These are phyloP conservation scores for Zootoca vivipara DNA, from an alignment of 2,113 vertebrate species.

Conservation along the genomic window DNA sequence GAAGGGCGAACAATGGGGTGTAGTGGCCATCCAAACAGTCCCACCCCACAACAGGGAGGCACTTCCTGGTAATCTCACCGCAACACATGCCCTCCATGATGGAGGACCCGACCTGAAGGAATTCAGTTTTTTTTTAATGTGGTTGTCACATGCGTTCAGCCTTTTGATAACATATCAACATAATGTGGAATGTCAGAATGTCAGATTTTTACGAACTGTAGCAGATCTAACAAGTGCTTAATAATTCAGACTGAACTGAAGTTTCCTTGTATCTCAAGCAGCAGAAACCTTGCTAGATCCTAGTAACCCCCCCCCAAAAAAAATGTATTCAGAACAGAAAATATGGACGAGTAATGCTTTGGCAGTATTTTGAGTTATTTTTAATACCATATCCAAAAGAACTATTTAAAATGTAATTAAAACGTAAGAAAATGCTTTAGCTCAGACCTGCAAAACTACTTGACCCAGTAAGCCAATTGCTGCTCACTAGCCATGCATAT, in stretches of 20 bases:
- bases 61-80: no score
- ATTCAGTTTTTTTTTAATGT: constrained; percentile 66
- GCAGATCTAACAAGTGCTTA: constrained; percentile 59
- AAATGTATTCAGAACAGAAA: background rate
- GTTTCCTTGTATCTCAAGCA: constrained; percentile 43
- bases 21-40: no score
- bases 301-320: constrained; percentile 16
- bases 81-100: no score
- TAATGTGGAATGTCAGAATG: constrained; percentile 41
- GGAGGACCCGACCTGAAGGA: no score
- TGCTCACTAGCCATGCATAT: background rate
- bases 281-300: constrained; percentile 13
- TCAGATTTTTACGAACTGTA: constrained; percentile 55
- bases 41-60: no score
- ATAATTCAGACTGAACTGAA: constrained; percentile 64
- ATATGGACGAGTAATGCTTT: background rate
- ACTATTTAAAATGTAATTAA: background rate
- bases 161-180: constrained; percentile 53
- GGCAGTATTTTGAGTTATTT: background rate
- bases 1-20: no score
- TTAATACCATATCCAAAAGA: background rate
- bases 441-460: background rate
- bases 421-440: background rate
- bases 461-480: background rate
- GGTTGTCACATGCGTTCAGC: constrained; percentile 62